Evolutionary conservation across 2,113 vertebrate species (phyloP).

Genomic region (Nothobranchius kuhntae): DNA sequence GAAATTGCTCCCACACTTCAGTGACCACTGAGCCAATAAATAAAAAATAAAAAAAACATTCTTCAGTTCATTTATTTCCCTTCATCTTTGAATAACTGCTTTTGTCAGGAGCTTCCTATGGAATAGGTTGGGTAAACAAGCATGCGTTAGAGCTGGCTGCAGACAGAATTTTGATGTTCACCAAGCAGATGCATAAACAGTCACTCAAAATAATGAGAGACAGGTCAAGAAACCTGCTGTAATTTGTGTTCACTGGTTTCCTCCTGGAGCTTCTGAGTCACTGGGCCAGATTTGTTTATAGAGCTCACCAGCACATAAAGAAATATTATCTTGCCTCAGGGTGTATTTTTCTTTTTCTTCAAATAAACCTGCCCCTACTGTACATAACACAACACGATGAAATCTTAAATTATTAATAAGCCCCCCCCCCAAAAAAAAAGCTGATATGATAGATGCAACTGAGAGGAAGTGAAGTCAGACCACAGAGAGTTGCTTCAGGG

Average conservation of each 20-base stretch:
- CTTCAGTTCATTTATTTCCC: slow-evolving; percentile 70
- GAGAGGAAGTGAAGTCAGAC: slow-evolving; percentile 42
- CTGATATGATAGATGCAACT: slow-evolving; percentile 52
- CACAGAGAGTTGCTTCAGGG: slow-evolving; percentile 39
- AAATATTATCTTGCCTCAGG: slow-evolving; percentile 37
- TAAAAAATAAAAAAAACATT: slow-evolving; percentile 66
- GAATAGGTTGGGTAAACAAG: slow-evolving; percentile 57
- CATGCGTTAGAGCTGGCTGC: slow-evolving; percentile 12
- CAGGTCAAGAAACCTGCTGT: slow-evolving; percentile 32
- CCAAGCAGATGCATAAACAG: slow-evolving; percentile 19
- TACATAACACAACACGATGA: slow-evolving; percentile 64
- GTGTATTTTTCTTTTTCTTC: slow-evolving; percentile 60
- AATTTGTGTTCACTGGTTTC: slow-evolving; percentile 43
- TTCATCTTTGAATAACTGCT: slow-evolving; percentile 65
- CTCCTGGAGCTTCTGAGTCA: slow-evolving; percentile 13
- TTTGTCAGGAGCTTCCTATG: slow-evolving; percentile 46
- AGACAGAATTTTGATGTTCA: slow-evolving; percentile 36
- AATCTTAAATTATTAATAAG: slow-evolving; percentile 71
- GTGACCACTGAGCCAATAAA: slow-evolving; percentile 78
- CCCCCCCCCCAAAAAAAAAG: slow-evolving; percentile 29
- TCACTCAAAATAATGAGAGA: slow-evolving; percentile 22
- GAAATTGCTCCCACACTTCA: slow-evolving; percentile 86
- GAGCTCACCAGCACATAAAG: slow-evolving; percentile 37
- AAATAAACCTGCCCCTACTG: slow-evolving; percentile 66
- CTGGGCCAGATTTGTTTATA: slow-evolving; percentile 39